Percentiles rank a stretch among this genome's conserved stretches.
phyloP scores from a whole-genome alignment of 2,888 invertebrate genomes.

The Adelphocoris suturalis region DNA sequence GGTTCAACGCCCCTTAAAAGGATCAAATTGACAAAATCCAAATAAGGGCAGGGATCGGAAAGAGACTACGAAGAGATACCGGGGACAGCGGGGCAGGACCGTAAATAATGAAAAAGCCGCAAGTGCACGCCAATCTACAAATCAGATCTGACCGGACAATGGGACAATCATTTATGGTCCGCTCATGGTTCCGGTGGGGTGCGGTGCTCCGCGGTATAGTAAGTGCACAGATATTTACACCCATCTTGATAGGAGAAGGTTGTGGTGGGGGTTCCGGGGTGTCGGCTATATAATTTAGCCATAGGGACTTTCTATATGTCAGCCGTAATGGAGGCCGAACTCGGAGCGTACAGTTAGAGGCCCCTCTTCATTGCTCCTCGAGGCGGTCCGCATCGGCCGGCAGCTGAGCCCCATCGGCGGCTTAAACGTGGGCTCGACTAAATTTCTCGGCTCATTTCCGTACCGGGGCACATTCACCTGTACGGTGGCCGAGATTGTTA shows the following conservation, averaged over 20 bases:
- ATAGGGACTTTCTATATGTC: slow-evolving; percentile 70
- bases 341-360: slow-evolving; percentile 51
- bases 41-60: slow-evolving; percentile 18
- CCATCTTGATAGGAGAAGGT: slow-evolving; percentile 61
- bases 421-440: too few relatives aligned
- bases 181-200: background rate
- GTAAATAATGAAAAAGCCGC: slow-evolving; percentile 64
- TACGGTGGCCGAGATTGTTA: too few relatives aligned
- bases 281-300: slow-evolving; percentile 67
- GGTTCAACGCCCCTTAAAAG: slow-evolving; percentile 52
- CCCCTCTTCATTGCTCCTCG: slow-evolving; percentile 54
- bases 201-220: slow-evolving; percentile 24
- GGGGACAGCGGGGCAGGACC: background rate
- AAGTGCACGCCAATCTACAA: slow-evolving; percentile 60
- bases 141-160: slow-evolving; percentile 70
- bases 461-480: too few relatives aligned
- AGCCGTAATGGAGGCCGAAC: slow-evolving; percentile 60
- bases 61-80: background rate
- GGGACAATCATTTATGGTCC: slow-evolving; percentile 68
- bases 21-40: slow-evolving; percentile 55
- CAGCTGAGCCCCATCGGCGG: too few relatives aligned
- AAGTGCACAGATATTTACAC: slow-evolving; percentile 71
- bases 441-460: too few relatives aligned
- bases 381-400: slow-evolving; percentile 14
- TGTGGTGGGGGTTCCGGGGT: background rate